Evolutionary conservation across 2,797 vertebrate genomes (phyloP).

Genomic region (Acomys russatus): DNA sequence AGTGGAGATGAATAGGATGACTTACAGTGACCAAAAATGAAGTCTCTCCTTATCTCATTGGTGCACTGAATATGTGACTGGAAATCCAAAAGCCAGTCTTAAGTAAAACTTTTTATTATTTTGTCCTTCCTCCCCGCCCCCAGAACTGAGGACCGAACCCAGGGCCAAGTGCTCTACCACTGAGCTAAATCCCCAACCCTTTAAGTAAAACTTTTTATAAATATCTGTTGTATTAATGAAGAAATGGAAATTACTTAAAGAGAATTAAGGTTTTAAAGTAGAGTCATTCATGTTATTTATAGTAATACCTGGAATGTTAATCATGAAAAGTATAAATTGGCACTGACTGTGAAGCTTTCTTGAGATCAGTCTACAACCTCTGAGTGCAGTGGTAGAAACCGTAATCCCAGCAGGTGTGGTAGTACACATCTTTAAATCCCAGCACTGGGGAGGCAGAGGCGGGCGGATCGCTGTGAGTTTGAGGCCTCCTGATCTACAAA

Average conservation of each 20-base stretch:
- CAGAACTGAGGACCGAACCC: too few relatives aligned
- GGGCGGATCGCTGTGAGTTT: too few relatives aligned
- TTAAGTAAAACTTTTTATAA: slow-evolving; percentile 68
- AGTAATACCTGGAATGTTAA: slow-evolving; percentile 34
- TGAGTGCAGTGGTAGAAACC: not conserved
- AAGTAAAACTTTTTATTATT: slow-evolving; percentile 40
- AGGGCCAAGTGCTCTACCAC: too few relatives aligned
- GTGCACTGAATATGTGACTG: slow-evolving; percentile 11
- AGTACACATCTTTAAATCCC: too few relatives aligned
- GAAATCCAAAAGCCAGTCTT: slow-evolving; percentile 46
- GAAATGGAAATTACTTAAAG: slow-evolving; percentile 64
- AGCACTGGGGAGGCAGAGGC: too few relatives aligned
- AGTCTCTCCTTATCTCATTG: not conserved
- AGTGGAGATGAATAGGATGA: slow-evolving; percentile 53
- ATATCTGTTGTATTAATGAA: slow-evolving; percentile 59
- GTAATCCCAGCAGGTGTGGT: too few relatives aligned
- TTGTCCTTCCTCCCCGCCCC: too few relatives aligned
- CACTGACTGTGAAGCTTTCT: slow-evolving; percentile 45
- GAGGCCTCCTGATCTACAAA: too few relatives aligned
- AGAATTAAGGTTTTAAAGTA: slow-evolving; percentile 48
- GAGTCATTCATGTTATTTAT: slow-evolving; percentile 58
- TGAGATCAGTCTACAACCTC: not conserved
- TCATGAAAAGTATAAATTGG: slow-evolving; percentile 59
- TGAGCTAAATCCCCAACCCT: too few relatives aligned
- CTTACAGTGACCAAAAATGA: slow-evolving; percentile 10